These are phyloP conservation scores for Nymphalis io DNA, from an alignment of 1,140 invertebrate species.

Conservation along the genomic window DNA sequence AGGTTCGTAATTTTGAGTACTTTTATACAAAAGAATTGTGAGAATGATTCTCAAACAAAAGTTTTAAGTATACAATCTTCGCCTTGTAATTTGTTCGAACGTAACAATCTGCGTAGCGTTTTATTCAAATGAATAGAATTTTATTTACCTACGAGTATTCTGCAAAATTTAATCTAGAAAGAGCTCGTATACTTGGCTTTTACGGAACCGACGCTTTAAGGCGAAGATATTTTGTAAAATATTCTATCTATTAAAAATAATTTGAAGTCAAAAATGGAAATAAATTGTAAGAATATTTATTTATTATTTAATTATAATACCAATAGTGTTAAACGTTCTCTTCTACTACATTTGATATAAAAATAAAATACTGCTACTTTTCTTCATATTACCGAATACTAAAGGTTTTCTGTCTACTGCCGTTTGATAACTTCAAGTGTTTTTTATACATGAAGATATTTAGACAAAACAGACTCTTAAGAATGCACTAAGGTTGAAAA, in stretches of 20 bases:
- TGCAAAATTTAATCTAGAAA: slow-evolving; percentile 35
- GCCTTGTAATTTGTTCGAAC: slow-evolving; percentile 1
- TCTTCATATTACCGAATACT: too few species aligned
- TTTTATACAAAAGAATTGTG: not conserved
- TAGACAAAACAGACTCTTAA: too few species aligned
- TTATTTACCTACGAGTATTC: slow-evolving; percentile 30
- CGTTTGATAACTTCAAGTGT: too few species aligned
- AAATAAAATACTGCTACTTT: too few species aligned
- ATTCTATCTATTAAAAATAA: slow-evolving; percentile 16
- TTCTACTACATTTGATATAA: too few species aligned
- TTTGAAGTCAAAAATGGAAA: slow-evolving; percentile 26
- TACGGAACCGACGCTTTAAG: slow-evolving; percentile 27
- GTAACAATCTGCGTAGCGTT: slow-evolving; percentile 22
- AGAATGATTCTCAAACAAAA: not conserved
- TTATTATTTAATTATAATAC: not conserved
- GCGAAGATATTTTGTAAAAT: slow-evolving; percentile 28
- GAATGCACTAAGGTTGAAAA: too few species aligned
- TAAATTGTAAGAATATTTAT: slow-evolving; percentile 1
- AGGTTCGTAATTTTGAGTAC: not conserved
- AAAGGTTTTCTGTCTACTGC: too few species aligned
- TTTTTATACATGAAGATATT: too few species aligned
- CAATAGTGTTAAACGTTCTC: too few species aligned
- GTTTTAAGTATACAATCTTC: slow-evolving; percentile 1
- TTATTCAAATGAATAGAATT: slow-evolving; percentile 28
- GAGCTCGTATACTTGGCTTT: slow-evolving; percentile 19